Conservation (phyloP, 2,888 invertebrate genomes). For the Dolichopus griseipennis region DNA sequence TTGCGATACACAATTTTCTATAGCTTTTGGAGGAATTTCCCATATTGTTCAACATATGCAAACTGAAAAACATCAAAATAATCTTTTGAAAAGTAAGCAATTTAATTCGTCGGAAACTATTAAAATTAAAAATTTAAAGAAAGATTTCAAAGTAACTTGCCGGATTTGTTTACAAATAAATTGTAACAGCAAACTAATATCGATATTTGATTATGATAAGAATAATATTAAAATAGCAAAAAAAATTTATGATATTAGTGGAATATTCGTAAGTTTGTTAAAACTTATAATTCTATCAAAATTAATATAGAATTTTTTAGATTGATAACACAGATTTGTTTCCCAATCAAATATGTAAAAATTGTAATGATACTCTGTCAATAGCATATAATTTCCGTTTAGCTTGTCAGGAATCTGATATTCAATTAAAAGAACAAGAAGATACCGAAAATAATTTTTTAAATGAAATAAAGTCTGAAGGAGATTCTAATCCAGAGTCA, state of each 20-base stretch:
- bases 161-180: constrained; percentile 33
- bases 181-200: constrained; percentile 27
- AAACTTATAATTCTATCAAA: not conserved
- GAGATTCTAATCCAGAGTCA: constrained; percentile 19
- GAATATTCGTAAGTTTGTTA: constrained; percentile 29
- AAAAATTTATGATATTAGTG: constrained; percentile 36
- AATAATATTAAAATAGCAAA: constrained; percentile 25
- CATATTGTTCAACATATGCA: not conserved
- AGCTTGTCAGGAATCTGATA: constrained; percentile 37
- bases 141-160: constrained; percentile 20
- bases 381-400: constrained; percentile 38
- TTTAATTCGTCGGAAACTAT: not conserved
- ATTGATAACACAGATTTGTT: constrained; percentile 30
- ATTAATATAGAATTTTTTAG: constrained; percentile 23
- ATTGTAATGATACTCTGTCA: constrained; percentile 32
- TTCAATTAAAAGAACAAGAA: constrained; percentile 22
- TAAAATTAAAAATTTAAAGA: not conserved
- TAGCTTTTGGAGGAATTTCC: not conserved
- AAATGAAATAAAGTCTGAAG: not conserved
- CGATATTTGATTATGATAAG: constrained; percentile 30
- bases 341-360: constrained; percentile 34
- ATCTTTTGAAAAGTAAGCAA: not conserved
- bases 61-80: not conserved
- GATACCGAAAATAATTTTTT: constrained; percentile 13
- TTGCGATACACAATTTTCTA: not conserved